phyloP scores from a whole-genome alignment of 1,140 invertebrate genomes.

The Leguminivora glycinivorella region DNA sequence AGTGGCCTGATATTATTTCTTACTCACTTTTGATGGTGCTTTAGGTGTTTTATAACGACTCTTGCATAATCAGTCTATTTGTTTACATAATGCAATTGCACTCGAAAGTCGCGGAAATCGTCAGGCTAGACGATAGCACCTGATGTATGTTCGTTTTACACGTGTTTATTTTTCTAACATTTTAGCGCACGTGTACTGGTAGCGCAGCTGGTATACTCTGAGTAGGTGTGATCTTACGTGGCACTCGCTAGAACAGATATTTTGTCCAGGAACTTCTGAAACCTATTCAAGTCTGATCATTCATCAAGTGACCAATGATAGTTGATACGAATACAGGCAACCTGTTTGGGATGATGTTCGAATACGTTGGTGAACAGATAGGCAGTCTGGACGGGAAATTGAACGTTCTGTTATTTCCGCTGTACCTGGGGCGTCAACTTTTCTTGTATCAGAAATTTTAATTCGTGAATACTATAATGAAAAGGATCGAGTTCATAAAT shows the following conservation, averaged over 20 bases:
- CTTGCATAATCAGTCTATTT: neutral
- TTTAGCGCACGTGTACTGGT: too few species aligned
- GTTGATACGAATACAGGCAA: neutral
- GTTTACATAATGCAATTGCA: slow-evolving; percentile 6
- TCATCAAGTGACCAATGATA: neutral
- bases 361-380: neutral
- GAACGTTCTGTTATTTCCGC: slow-evolving; percentile 66
- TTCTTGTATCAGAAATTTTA: slow-evolving; percentile 48
- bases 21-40: neutral
- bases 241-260: too few species aligned
- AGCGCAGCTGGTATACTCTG: too few species aligned
- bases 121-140: neutral
- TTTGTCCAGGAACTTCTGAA: neutral
- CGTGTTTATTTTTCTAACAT: too few species aligned
- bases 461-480: neutral
- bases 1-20: neutral
- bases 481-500: neutral
- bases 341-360: neutral
- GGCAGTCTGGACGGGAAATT: slow-evolving; percentile 54
- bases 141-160: too few species aligned
- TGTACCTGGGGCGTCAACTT: slow-evolving; percentile 46
- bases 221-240: neutral
- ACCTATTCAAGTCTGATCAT: neutral
- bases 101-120: neutral
- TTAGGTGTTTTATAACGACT: neutral